Conservation (phyloP, 2,113 vertebrate species). For the Dunckerocampus dactyliophorus region DNA sequence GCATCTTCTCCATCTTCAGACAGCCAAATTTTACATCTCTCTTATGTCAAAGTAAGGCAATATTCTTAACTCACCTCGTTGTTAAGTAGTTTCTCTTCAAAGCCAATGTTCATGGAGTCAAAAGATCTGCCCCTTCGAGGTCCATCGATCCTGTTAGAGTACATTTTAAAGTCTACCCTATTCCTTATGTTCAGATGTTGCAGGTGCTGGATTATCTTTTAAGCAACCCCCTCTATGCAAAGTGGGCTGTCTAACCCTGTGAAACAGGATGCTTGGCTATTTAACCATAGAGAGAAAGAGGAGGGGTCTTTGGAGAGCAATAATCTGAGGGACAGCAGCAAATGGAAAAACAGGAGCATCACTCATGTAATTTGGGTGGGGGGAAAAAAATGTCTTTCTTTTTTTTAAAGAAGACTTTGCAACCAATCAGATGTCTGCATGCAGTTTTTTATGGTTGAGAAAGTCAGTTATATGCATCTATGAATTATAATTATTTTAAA, state of each 20-base stretch:
- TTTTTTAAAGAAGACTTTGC: not conserved
- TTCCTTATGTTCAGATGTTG: conserved; percentile 6
- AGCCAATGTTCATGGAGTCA: conserved; percentile 77
- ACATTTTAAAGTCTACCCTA: conserved; percentile 63
- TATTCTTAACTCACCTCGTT: conserved; percentile 73
- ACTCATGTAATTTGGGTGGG: conserved; percentile 57
- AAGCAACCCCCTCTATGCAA: conserved; percentile 18
- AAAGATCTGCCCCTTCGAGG: conserved; percentile 78
- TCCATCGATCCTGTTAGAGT: conserved; percentile 71
- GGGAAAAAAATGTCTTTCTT: not conserved
- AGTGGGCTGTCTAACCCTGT: conserved; percentile 28
- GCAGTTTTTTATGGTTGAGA: not conserved
- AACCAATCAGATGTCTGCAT: conserved; percentile 14
- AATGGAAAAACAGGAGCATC: conserved; percentile 66
- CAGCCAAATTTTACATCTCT: not conserved
- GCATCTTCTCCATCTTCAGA: not conserved
- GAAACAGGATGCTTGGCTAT: conserved; percentile 54
- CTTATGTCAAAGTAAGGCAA: not conserved
- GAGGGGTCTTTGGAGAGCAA: conserved; percentile 31
- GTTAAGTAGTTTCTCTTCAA: conserved; percentile 77
- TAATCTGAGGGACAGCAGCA: conserved; percentile 65
- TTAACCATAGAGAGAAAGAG: conserved; percentile 56
- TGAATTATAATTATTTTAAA: not conserved
- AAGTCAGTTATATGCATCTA: not conserved
- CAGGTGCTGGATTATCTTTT: conserved; percentile 4